Conservation (phyloP, 1,140 invertebrate genomes). For the Aradophagus sp. region DNA sequence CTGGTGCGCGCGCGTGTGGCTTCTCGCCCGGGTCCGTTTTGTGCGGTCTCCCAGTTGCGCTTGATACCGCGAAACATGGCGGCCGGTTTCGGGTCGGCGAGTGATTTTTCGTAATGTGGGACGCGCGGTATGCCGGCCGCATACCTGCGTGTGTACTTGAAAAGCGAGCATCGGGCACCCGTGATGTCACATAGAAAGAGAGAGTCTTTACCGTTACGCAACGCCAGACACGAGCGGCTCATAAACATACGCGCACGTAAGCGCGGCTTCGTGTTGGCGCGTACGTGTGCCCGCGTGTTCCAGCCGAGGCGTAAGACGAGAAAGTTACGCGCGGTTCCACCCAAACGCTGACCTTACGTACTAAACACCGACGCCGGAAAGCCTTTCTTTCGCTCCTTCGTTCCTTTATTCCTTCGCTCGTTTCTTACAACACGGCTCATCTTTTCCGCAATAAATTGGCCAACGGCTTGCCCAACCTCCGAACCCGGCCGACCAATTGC, state of each 20-base stretch:
- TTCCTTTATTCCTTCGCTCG: no score
- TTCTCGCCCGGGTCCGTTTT: no score
- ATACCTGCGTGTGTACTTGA: constrained; percentile 51
- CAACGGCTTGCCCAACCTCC: constrained; percentile 26
- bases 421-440: constrained; percentile 44
- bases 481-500: constrained; percentile 11
- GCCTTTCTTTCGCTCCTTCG: no score
- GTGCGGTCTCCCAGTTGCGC: no score
- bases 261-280: constrained; percentile 17
- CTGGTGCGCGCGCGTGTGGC: no score
- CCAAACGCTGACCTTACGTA: constrained; percentile 74
- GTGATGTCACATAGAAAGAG: constrained; percentile 75
- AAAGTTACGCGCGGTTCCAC: constrained; percentile 68
- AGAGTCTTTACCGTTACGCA: constrained; percentile 75
- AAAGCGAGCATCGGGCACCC: constrained; percentile 49
- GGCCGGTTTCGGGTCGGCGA: no score
- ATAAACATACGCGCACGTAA: constrained; percentile 52
- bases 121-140: constrained; percentile 7
- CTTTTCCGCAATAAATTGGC: constrained; percentile 52
- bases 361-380: constrained; percentile 58
- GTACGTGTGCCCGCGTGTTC: constrained; percentile 17
- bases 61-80: no score
- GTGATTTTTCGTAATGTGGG: constrained; percentile 32
- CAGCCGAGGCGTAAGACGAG: constrained; percentile 59
- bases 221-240: constrained; percentile 60